Evolutionary conservation across 1,140 invertebrate genomes (phyloP).

Genomic region (Platyscapa corneri): DNA sequence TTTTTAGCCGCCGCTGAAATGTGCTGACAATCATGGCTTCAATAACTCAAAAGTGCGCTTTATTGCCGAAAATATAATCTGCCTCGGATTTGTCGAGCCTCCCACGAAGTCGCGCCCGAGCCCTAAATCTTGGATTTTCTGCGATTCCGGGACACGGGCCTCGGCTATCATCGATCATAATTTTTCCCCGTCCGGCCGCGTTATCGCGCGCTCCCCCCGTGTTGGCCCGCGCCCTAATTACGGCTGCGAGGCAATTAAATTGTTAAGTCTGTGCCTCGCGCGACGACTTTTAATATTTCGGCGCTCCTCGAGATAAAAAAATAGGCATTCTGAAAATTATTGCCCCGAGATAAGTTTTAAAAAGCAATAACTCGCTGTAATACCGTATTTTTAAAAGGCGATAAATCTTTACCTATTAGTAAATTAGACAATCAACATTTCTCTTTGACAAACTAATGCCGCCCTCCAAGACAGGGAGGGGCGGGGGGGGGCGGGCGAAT

Average conservation of each 20-base stretch:
- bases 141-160: background rate
- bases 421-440: conserved; percentile 39
- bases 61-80: background rate
- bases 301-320: background rate
- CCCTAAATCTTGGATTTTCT: background rate
- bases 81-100: background rate
- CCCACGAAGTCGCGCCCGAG: background rate
- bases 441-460: conserved; percentile 5
- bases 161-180: background rate
- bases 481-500: too few species aligned
- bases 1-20: background rate
- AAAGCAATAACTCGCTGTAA: background rate
- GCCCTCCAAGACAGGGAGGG: too few species aligned
- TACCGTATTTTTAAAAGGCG: background rate
- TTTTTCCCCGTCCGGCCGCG: background rate
- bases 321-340: too few species aligned
- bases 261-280: background rate
- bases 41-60: background rate
- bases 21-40: background rate
- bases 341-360: background rate
- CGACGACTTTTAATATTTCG: background rate
- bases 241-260: too few species aligned
- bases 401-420: background rate
- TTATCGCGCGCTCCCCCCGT: too few species aligned
- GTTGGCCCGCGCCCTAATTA: too few species aligned